Evolutionary conservation across 1,140 invertebrate species (phyloP).

Genomic region (Calliphora vicina): DNA sequence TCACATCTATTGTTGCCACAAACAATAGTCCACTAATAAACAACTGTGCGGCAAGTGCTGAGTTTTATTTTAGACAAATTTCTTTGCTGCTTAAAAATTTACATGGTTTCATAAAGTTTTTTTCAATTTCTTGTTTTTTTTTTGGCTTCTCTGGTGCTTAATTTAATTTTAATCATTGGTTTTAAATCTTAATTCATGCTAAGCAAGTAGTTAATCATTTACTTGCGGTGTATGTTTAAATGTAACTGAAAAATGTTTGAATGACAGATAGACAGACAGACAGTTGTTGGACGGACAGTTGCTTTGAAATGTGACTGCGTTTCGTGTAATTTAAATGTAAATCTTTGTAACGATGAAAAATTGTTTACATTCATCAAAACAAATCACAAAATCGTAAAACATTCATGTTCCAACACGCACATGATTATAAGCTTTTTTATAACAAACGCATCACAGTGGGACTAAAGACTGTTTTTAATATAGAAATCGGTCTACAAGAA

Average conservation of each 20-base stretch:
- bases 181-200: slow-evolving; percentile 27
- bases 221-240: too few relatives aligned
- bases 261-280: slow-evolving; percentile 2
- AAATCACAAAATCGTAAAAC: slow-evolving; percentile 31
- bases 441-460: neutral
- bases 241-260: neutral
- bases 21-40: neutral
- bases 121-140: neutral
- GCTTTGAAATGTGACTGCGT: neutral
- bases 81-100: neutral
- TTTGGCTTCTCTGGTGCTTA: neutral
- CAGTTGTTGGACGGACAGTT: neutral
- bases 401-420: slow-evolving; percentile 8
- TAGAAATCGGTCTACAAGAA: too few relatives aligned
- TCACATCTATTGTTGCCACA: neutral
- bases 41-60: neutral
- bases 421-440: neutral
- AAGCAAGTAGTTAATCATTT: slow-evolving; percentile 12
- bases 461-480: neutral
- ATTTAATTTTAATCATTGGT: slow-evolving; percentile 22
- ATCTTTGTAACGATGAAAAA: slow-evolving; percentile 24
- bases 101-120: neutral
- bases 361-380: slow-evolving; percentile 22
- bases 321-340: slow-evolving; percentile 35
- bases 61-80: neutral